A percentile compares a stretch with the other conserved stretches of the same genome.
Conservation (phyloP, 2,888 invertebrate species). For the Drosophila maculinotata region DNA sequence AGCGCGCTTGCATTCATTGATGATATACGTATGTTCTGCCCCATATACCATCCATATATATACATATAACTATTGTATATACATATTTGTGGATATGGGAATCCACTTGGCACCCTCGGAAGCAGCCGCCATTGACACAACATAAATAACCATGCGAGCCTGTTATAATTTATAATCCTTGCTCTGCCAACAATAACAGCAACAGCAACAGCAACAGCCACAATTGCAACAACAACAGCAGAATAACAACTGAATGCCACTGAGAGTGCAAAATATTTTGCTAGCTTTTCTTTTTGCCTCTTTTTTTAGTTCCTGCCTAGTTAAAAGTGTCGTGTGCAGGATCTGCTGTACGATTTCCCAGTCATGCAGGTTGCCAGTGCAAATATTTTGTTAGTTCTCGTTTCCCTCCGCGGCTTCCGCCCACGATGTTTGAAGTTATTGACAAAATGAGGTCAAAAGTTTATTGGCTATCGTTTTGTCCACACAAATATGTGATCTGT, state of each 20-base stretch:
- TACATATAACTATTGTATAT: no score
- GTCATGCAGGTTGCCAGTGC: slow-evolving; percentile 37
- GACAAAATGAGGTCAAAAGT: slow-evolving; percentile 81
- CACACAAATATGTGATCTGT: slow-evolving; percentile 24
- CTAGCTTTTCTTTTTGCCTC: slow-evolving; percentile 21
- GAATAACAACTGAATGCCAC: slow-evolving; percentile 44
- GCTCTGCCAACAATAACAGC: slow-evolving; percentile 46
- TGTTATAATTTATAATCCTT: slow-evolving; percentile 78
- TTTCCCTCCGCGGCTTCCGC: neutral
- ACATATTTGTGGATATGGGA: slow-evolving; percentile 8
- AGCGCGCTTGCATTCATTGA: slow-evolving; percentile 66
- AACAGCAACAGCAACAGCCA: slow-evolving; percentile 28
- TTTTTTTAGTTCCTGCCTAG: slow-evolving; percentile 25
- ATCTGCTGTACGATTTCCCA: slow-evolving; percentile 13
- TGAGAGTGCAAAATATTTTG: slow-evolving; percentile 60
- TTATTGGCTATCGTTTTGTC: slow-evolving; percentile 69
- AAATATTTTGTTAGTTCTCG: slow-evolving; percentile 62
- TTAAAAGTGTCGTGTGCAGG: slow-evolving; percentile 49
- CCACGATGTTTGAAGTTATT: slow-evolving; percentile 45
- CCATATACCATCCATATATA: slow-evolving; percentile 1
- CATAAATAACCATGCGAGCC: slow-evolving; percentile 72
- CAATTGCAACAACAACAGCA: no score
- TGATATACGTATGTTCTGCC: slow-evolving; percentile 52
- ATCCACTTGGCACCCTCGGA: slow-evolving; percentile 47
- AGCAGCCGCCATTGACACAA: slow-evolving; percentile 63